Base-by-base conservation (phyloP, 2,797 vertebrate species). In the Tiaroga cobitis region DNA sequence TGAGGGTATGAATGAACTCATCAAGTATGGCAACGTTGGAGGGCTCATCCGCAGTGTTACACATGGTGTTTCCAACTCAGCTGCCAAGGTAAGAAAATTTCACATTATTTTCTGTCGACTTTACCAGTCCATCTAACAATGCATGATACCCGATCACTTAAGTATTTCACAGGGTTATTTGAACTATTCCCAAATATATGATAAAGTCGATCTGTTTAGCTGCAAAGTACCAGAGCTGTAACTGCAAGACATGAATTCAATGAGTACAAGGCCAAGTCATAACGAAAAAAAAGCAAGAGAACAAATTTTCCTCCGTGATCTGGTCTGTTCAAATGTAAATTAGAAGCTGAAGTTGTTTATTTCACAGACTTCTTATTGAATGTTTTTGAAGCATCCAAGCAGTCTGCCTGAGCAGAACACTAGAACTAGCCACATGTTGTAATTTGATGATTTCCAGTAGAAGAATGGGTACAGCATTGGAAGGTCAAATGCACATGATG, bases 21-120 rank as follows among this genome's bases (percentile, higher is more conserved):
- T 99, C 88, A 99, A 96, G 88, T 98, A 99, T 0, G 98, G 98
- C 89, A 99, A 99, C 0, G 97, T 99, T 4, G 96, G 98, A 6
- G 98, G 98, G 29, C 96, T 99, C 61, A 97, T 99, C 81, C 96
- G 98, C 88, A 99, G 98, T 0, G 97, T 99, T 84, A 98, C 98
- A 0, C 98, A 99, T 0, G 98, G 98, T 0, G 98, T 99, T 7
- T 99, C 98, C 68, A 99, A 99, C 93, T 99, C 98, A 2, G 97
- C 98, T 49, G 98, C 98, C 59, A 99, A 99, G 97, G 98, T 99
- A 96, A 19, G n/a, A 43, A 32, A 59, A 65, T 8, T 77, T 76
- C 26, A 56, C 49, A 46, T 46, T n/a, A 7, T 56, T 56, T 32
- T 16, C 24, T 10, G 56, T 43, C 2, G 2, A 19, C 24, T 59